These are phyloP conservation scores for Zaprionus africanus DNA, from an alignment of 1,140 invertebrate species.

Conservation along the genomic window DNA sequence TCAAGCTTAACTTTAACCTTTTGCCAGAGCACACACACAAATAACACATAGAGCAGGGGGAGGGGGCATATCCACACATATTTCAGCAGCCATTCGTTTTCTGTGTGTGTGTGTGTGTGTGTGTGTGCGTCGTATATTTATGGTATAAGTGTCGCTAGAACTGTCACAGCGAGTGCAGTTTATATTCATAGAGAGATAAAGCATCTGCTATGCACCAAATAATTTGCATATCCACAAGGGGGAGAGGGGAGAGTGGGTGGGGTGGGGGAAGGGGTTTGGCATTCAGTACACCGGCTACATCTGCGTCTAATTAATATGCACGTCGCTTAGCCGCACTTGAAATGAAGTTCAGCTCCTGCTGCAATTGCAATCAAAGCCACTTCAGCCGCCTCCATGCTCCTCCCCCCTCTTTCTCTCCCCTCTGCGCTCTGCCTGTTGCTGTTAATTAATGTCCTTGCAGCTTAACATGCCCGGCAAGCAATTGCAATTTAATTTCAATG, in stretches of 20 bases:
- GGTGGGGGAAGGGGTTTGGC: not conserved
- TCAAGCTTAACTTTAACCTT: slow-evolving; percentile 77
- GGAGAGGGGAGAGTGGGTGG: not conserved
- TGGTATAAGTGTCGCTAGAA: slow-evolving; percentile 43
- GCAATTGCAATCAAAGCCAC: slow-evolving; percentile 71
- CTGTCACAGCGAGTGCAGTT: slow-evolving; percentile 43
- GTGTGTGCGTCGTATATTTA: slow-evolving; percentile 55
- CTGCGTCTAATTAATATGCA: slow-evolving; percentile 72
- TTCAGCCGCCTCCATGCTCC: slow-evolving; percentile 39
- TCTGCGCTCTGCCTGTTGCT: slow-evolving; percentile 14
- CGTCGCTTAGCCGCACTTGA: slow-evolving; percentile 41
- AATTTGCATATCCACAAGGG: slow-evolving; percentile 64
- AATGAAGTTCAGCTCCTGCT: slow-evolving; percentile 14
- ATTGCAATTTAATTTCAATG: slow-evolving; percentile 80
- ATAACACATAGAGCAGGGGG: not conserved
- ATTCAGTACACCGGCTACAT: not conserved
- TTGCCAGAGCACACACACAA: slow-evolving; percentile 33
- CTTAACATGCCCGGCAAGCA: slow-evolving; percentile 68
- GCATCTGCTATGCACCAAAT: slow-evolving; percentile 45
- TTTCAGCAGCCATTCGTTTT: slow-evolving; percentile 36
- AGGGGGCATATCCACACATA: slow-evolving; percentile 21
- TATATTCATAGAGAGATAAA: slow-evolving; percentile 50
- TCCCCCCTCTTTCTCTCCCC: not conserved
- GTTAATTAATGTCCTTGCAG: slow-evolving; percentile 81
- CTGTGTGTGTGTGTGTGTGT: slow-evolving; percentile 45